Evolutionary conservation across 2,888 invertebrate species (phyloP), one percentile per base, ranked within the genome.

Genomic region (Trichopria drosophilae): DNA sequence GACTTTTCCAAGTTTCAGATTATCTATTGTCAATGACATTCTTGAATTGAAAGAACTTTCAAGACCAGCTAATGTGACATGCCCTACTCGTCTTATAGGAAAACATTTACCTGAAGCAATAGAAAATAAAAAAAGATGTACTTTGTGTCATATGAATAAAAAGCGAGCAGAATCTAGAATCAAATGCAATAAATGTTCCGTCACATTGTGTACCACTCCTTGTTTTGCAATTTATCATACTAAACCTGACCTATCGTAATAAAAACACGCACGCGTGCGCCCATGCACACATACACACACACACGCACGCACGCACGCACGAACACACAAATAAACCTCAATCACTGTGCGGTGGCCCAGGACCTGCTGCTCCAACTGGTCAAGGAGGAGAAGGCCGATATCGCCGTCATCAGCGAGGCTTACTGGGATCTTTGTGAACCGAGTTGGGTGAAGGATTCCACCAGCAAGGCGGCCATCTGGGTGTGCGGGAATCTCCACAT

Each of bases 181-280:
- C 13, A 13, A 19, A 41, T 29, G 41, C 20, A 3, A 28, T 16
- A 24, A 40, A 40, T 40, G 40, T 40, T 15, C 13, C 3, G 16
- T 40, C 28, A n/a, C 26, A 5, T 40, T 41, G 4, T 41, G 41
- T 9, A 41, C 31, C 20, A 41, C 41, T 2, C 19, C 28, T 41
- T 41, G 41, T 41, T 41, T 41, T 16, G 12, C 28, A 12, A 19
- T 29, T 6, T 29, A 41, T 28, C 29, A 41, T 13, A 29, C 41
- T 16, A 15, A 41, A 41, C 19, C 6, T 26, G 16, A 41, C 31
- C 31, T 18, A 19, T 22, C 29, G 20, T 41, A 41, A 40, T 9
- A 16, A 26, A 4, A 26, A 26, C n/a, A n/a, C n/a, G n/a, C n/a
- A n/a, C n/a, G n/a, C n/a, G n/a, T n/a, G n/a, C n/a, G n/a, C n/a